Base-by-base conservation (phyloP, 2,797 vertebrate species). In the Micrastur ruficollis region DNA sequence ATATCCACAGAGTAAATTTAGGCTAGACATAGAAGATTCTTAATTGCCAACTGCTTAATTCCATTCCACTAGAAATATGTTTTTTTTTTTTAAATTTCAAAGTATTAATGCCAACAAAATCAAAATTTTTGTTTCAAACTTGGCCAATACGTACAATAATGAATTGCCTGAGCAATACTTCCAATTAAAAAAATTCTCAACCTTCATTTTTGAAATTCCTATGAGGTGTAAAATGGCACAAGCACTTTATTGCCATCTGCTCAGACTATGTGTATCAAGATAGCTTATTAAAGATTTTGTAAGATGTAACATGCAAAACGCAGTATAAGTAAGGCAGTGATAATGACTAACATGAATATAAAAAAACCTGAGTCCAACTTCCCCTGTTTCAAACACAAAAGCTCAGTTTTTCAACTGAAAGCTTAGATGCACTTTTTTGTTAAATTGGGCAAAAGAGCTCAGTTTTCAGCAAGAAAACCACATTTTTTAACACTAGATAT, bases 341-440 rank as follows among this genome's bases (percentile, higher is more conserved):
- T 2, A 8, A 32, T 1, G 7, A n/a, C 18, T 36, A n/a, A 16
- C 3, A 2, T 4, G 12, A 79, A 16, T 15, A 78, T 22, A 8
- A 78, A 68, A 68, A 76, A 55, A 19, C 6, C 8, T 82, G 34
- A 12, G 22, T 53, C 5, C 32, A 52, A 5, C 10, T 21, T 44
- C 10, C 50, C 12, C 12, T 49, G 5, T 49, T 82, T 90, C 72
- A 83, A 76, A 86, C 6, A 26, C 15, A 70, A 52, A 52, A 36
- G 22, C 6, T 62, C 22, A 14, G 25, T 40, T 83, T 83, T 81
- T 72, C 50, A n/a, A 1, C 8, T 47, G 17, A 71, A 93, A 79
- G 10, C 11, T 42, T 40, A 47, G 16, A 32, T 31, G 23, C 5
- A n/a, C 0, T 4, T 44, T 71, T 66, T 34, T 65, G 15, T 38